Conservation (phyloP, 1,140 invertebrate genomes). For the Microplitis mediator region DNA sequence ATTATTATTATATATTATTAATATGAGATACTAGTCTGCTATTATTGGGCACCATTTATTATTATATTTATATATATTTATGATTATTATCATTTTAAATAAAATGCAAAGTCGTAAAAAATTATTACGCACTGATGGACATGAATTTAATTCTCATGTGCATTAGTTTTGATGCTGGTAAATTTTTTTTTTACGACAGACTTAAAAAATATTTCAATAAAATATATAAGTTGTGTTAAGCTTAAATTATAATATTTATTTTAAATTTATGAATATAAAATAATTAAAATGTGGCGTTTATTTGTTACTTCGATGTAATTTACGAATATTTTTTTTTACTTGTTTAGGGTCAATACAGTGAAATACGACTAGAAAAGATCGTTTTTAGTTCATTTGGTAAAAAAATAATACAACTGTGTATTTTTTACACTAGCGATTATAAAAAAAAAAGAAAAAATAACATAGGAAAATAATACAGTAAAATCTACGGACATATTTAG, state of each 20-base stretch:
- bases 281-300: too few relatives aligned
- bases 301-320: constrained; percentile 5
- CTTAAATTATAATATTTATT: too few relatives aligned
- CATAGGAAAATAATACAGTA: neutral
- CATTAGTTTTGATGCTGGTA: neutral
- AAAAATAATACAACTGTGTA: constrained; percentile 9
- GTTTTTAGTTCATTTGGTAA: neutral
- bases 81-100: neutral
- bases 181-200: neutral
- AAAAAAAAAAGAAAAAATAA: neutral
- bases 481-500: neutral
- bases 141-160: too few relatives aligned
- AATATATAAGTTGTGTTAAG: too few relatives aligned
- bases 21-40: constrained; percentile 8
- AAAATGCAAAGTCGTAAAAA: neutral
- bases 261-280: too few relatives aligned
- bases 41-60: too few relatives aligned
- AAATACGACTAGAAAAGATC: constrained; percentile 16
- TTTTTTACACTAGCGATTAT: neutral
- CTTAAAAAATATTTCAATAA: too few relatives aligned
- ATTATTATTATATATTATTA: constrained; percentile 17
- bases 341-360: constrained; percentile 26
- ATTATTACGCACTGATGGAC: neutral
- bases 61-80: constrained; percentile 18
- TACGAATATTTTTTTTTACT: constrained; percentile 4